A percentile compares a stretch with the other conserved stretches of the same genome.
phyloP scores from a whole-genome alignment of 2,797 vertebrate species.

The Kryptopterus vitreolus region DNA sequence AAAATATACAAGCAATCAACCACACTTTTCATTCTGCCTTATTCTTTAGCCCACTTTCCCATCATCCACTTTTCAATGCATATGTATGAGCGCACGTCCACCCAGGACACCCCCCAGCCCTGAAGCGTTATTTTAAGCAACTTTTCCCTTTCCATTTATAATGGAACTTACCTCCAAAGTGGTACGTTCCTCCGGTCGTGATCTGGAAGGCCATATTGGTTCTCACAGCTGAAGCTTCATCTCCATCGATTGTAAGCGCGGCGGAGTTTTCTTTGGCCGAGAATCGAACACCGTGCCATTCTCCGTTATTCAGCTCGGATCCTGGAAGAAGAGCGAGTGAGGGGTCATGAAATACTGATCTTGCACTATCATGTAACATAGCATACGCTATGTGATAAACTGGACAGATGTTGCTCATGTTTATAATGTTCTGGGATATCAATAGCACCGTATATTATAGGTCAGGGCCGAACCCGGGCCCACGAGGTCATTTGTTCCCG shows the following conservation, averaged over 20 bases:
- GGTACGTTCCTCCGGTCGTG: conserved; percentile 88
- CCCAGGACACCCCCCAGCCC: too few relatives aligned
- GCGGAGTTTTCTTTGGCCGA: conserved; percentile 92
- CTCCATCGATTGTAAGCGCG: conserved; percentile 86
- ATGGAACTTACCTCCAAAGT: conserved; percentile 85
- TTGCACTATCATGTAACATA: neutral
- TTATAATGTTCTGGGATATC: neutral
- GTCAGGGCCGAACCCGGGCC: too few relatives aligned
- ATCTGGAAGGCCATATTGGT: conserved; percentile 88
- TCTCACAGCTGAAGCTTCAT: conserved; percentile 87
- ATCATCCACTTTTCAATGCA: neutral
- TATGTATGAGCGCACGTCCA: neutral
- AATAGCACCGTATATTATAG: too few relatives aligned
- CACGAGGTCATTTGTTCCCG: too few relatives aligned
- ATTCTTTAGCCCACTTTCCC: too few relatives aligned
- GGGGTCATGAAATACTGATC: neutral
- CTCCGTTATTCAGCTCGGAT: conserved; percentile 87
- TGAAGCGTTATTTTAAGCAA: too few relatives aligned
- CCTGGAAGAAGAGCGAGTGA: conserved; percentile 65
- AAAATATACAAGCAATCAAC: neutral
- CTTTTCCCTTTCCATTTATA: too few relatives aligned
- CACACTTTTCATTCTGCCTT: neutral
- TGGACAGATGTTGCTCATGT: neutral
- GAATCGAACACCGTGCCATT: conserved; percentile 91
- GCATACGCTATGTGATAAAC: neutral